Conservation (phyloP, 2,888 invertebrate genomes). For the Elgonia sp. region DNA sequence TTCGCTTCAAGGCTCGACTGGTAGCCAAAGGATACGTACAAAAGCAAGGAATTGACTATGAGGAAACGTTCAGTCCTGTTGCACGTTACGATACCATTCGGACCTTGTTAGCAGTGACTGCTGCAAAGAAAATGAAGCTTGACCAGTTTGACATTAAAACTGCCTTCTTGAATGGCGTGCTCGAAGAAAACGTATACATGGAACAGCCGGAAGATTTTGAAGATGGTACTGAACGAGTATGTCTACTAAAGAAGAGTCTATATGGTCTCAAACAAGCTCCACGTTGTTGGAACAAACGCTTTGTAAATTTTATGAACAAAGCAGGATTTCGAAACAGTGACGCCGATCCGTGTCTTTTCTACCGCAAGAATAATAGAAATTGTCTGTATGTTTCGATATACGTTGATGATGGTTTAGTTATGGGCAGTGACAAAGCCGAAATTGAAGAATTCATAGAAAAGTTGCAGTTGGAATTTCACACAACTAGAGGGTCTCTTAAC, state of each 20-base stretch:
- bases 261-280: conserved; percentile 81
- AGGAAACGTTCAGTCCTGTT: conserved; percentile 80
- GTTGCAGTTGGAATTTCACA: conserved; percentile 27
- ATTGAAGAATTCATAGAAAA: conserved; percentile 32
- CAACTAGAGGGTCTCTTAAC: conserved; percentile 10
- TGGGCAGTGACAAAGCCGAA: conserved; percentile 8
- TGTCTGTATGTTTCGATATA: conserved; percentile 49
- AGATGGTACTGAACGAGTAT: conserved; percentile 72
- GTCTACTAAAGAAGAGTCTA: conserved; percentile 78
- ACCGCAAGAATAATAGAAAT: background rate
- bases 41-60: conserved; percentile 77
- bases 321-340: conserved; percentile 30
- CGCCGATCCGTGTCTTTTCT: conserved; percentile 62
- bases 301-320: conserved; percentile 41
- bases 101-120: conserved; percentile 79
- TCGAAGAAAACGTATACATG: conserved; percentile 76
- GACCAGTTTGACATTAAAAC: conserved; percentile 78
- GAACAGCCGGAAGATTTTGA: conserved; percentile 78
- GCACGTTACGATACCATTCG: conserved; percentile 78
- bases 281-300: conserved; percentile 76
- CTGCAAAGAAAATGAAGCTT: conserved; percentile 76
- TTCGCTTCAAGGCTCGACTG: conserved; percentile 76
- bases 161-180: conserved; percentile 75
- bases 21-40: conserved; percentile 81
- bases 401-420: conserved; percentile 67